Conservation (phyloP, 2,797 vertebrate species). For the Setipinna tenuifilis region DNA sequence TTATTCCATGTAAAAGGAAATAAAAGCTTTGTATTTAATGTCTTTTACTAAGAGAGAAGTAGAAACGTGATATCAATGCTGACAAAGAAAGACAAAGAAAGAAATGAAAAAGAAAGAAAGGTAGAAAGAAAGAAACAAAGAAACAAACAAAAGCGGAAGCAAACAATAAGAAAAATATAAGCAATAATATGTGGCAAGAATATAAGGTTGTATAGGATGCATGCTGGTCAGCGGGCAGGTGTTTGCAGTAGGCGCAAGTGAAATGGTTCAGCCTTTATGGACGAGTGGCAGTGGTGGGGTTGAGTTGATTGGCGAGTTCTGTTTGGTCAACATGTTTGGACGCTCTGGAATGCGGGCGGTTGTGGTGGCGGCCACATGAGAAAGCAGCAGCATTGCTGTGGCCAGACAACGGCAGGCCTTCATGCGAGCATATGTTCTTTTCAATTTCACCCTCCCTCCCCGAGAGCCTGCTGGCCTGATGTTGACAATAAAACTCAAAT, state of each 20-base stretch:
- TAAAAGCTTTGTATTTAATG: not conserved
- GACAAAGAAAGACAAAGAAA: not conserved
- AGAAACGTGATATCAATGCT: not conserved
- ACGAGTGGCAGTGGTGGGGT: conserved; percentile 69
- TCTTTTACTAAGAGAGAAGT: not conserved
- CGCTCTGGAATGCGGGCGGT: conserved; percentile 76
- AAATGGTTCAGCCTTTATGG: conserved; percentile 74
- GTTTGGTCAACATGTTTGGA: conserved; percentile 83
- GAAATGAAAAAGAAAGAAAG: not conserved
- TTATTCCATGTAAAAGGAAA: not conserved
- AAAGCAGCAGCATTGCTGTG: conserved; percentile 75
- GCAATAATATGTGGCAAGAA: not conserved
- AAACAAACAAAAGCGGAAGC: not conserved
- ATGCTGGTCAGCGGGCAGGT: conserved; percentile 65
- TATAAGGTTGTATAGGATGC: not conserved
- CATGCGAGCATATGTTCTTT: conserved; percentile 50
- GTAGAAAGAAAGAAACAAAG: conserved; percentile 26
- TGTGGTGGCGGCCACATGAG: conserved; percentile 76
- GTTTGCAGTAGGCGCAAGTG: conserved; percentile 76
- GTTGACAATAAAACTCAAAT: conserved; percentile 65
- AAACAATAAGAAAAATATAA: conserved; percentile 60
- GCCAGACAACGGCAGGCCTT: conserved; percentile 72
- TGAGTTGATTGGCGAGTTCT: conserved; percentile 75
- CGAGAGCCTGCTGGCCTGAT: conserved; percentile 66
- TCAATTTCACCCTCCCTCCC: conserved; percentile 53